Percentiles rank a stretch among this genome's conserved stretches.
phyloP scores from a whole-genome alignment of 2,113 vertebrate genomes.

The Scytalopus superciliaris region DNA sequence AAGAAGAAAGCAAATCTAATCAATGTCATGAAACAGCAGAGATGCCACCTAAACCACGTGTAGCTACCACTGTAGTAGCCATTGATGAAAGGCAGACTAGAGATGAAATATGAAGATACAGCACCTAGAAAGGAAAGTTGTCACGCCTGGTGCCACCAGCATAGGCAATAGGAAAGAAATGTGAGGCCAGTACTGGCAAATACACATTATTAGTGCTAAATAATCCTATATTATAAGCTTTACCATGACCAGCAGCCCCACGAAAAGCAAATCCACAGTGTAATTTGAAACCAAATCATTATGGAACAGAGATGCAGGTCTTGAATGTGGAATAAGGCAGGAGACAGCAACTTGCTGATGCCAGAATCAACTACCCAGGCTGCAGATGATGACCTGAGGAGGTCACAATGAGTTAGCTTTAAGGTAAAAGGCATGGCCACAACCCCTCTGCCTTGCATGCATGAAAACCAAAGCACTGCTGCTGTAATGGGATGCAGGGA shows the following conservation, averaged over 20 bases:
- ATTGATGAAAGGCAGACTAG: not conserved
- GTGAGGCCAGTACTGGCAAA: not conserved
- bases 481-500: not conserved
- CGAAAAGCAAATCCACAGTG: not conserved
- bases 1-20: not conserved
- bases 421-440: not conserved
- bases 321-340: not conserved
- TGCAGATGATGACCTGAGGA: not conserved
- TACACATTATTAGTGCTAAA: not conserved
- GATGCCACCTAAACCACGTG: not conserved
- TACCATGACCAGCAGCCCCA: not conserved
- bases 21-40: fast-evolving
- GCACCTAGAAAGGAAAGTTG: not conserved
- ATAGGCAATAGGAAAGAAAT: not conserved
- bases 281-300: not conserved
- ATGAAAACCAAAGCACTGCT: not conserved
- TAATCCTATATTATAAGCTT: not conserved
- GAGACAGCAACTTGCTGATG: not conserved
- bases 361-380: not conserved
- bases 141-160: not conserved
- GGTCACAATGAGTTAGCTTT: not conserved
- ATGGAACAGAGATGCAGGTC: not conserved
- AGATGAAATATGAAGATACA: not conserved
- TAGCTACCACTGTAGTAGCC: not conserved
- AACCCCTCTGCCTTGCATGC: not conserved